A percentile compares a stretch with the other conserved stretches of the same genome.
Conservation (phyloP, 2,888 invertebrate species). For the Pammene fasciana region DNA sequence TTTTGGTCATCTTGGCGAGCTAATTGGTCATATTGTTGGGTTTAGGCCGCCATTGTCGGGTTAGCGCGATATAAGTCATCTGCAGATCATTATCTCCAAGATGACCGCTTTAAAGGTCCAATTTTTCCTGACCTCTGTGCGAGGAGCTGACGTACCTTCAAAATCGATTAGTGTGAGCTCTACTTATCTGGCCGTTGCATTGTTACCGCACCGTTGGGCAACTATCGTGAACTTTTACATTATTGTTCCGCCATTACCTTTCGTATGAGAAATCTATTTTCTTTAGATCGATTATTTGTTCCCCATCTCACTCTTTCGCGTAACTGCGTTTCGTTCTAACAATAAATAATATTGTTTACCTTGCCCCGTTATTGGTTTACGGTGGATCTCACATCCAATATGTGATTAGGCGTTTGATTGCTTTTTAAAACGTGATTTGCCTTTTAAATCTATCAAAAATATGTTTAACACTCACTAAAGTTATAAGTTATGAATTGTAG, state of each 20-base stretch:
- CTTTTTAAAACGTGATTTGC: constrained; percentile 1
- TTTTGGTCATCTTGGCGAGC: constrained; percentile 69
- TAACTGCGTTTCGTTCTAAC: constrained; percentile 58
- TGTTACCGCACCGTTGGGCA: constrained; percentile 74
- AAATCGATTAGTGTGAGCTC: constrained; percentile 64
- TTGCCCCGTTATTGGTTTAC: constrained; percentile 72
- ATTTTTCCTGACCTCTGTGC: constrained; percentile 56
- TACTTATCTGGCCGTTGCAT: constrained; percentile 61
- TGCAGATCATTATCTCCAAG: constrained; percentile 77
- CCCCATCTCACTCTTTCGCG: constrained; percentile 57
- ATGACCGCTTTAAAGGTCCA: constrained; percentile 72
- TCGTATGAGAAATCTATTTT: constrained; percentile 83
- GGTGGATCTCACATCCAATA: constrained; percentile 61
- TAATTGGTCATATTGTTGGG: constrained; percentile 78
- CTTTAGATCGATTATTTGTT: constrained; percentile 69
- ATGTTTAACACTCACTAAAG: neutral
- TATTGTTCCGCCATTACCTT: constrained; percentile 77
- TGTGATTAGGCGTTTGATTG: constrained; percentile 53
- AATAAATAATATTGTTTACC: constrained; percentile 78
- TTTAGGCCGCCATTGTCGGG: constrained; percentile 72
- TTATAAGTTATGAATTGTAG: neutral
- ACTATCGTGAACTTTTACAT: constrained; percentile 82
- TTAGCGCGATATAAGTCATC: constrained; percentile 81
- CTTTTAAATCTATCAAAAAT: neutral
- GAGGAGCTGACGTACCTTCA: constrained; percentile 50